Evolutionary conservation across 2,888 invertebrate species (phyloP).

Genomic region (Ochropleura plecta): DNA sequence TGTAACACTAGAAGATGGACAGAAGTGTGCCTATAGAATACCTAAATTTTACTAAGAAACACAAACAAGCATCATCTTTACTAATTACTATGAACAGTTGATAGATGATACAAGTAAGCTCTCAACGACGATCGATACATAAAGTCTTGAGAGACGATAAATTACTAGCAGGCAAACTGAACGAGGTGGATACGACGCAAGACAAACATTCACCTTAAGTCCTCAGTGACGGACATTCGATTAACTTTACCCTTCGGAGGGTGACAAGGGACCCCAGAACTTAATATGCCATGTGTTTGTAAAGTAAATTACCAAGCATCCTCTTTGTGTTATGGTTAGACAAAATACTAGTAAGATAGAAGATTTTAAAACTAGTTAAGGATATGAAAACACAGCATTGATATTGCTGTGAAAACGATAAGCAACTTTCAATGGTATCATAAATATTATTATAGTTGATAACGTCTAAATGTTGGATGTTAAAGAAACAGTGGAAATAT

Average conservation of each 20-base stretch:
- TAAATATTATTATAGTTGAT: background rate
- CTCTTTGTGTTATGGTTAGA: background rate
- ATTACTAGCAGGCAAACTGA: conserved; percentile 26
- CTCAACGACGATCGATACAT: conserved; percentile 29
- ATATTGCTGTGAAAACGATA: background rate
- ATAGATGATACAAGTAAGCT: background rate
- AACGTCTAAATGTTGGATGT: background rate
- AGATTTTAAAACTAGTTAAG: background rate
- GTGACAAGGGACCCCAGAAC: conserved; percentile 36
- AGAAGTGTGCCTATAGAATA: no score
- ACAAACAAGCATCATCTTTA: conserved; percentile 1
- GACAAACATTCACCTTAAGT: conserved; percentile 60
- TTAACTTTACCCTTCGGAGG: conserved; percentile 53
- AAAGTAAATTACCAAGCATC: conserved; percentile 49
- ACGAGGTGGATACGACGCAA: conserved; percentile 45
- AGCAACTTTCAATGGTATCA: background rate
- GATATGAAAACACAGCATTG: background rate
- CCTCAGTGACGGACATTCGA: conserved; percentile 55
- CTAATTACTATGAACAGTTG: background rate
- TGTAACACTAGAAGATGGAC: no score
- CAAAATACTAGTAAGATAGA: background rate
- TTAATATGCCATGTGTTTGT: conserved; percentile 45
- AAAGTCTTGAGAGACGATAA: conserved; percentile 35
- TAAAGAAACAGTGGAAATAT: background rate
- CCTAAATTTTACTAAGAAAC: background rate